Percentiles rank a stretch among this genome's conserved stretches.
Evolutionary conservation across 2,888 invertebrate genomes (phyloP).

Genomic region (Melanotus villosus): DNA sequence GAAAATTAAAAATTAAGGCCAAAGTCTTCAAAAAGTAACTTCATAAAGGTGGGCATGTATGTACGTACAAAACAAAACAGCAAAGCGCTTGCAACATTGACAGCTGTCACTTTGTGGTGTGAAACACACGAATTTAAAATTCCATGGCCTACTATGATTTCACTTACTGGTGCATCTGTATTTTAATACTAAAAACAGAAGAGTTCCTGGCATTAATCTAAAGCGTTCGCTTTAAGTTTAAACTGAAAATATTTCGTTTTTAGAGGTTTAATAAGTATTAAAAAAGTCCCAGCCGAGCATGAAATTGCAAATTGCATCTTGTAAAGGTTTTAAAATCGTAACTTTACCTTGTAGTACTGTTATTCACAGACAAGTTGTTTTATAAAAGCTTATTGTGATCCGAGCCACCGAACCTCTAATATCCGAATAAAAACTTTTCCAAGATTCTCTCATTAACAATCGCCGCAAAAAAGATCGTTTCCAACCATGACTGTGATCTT

Average conservation of each 20-base stretch:
- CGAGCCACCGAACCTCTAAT: constrained; percentile 28
- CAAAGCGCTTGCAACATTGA: too few species aligned
- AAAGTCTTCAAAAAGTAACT: too few species aligned
- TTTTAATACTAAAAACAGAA: too few species aligned
- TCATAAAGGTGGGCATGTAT: too few species aligned
- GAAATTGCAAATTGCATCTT: constrained; percentile 45
- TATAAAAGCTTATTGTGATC: constrained; percentile 22
- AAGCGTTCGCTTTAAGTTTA: too few species aligned
- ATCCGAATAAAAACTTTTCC: constrained; percentile 27
- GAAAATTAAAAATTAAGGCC: too few species aligned
- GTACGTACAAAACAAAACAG: too few species aligned
- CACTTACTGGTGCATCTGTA: too few species aligned
- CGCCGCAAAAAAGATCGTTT: constrained; percentile 46
- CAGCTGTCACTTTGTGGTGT: too few species aligned
- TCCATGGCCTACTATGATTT: too few species aligned
- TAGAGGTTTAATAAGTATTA: neutral
- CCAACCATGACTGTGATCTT: constrained; percentile 46
- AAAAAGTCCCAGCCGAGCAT: constrained; percentile 26
- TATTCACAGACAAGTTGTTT: constrained; percentile 16
- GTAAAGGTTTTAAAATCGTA: constrained; percentile 16
- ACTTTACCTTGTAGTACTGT: constrained; percentile 25
- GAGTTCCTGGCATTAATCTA: too few species aligned
- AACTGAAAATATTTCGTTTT: neutral
- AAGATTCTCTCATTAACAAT: constrained; percentile 44
- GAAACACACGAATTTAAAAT: too few species aligned